phyloP scores from a whole-genome alignment of 1,140 invertebrate genomes.

The Trinorchestia longiramus region DNA sequence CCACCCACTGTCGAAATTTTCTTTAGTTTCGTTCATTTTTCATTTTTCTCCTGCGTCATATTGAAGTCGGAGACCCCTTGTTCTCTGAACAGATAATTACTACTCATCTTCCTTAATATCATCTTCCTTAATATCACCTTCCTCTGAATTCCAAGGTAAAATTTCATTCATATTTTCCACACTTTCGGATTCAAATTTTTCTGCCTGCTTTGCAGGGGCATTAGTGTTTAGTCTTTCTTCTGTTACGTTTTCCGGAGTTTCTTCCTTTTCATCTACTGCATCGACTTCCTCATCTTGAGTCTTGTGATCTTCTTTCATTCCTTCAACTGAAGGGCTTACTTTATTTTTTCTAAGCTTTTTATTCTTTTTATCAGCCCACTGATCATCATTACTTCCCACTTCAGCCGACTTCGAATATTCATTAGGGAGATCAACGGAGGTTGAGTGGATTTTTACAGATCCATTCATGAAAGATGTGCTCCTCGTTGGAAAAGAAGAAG shows the following conservation, averaged over 20 bases:
- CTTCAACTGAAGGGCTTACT: slow-evolving; percentile 60
- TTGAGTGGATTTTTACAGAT: neutral
- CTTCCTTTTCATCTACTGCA: slow-evolving; percentile 58
- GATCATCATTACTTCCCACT: slow-evolving; percentile 48
- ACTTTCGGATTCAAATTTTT: slow-evolving; percentile 61
- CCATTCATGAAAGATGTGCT: neutral
- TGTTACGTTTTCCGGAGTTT: slow-evolving; percentile 59
- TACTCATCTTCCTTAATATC: neutral
- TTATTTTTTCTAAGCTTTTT: slow-evolving; percentile 59
- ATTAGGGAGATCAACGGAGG: neutral
- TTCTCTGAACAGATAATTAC: neutral
- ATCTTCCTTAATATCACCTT: slow-evolving; percentile 62
- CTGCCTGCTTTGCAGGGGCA: slow-evolving; percentile 60
- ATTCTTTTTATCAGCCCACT: slow-evolving; percentile 63
- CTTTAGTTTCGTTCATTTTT: no score
- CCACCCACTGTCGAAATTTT: no score
- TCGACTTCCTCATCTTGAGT: slow-evolving; percentile 60
- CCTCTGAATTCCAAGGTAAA: slow-evolving; percentile 65
- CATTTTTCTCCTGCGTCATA: no score
- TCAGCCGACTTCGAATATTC: neutral
- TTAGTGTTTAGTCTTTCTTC: slow-evolving; percentile 62
- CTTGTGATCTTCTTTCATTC: neutral
- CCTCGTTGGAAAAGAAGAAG: neutral
- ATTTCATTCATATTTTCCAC: slow-evolving; percentile 66
- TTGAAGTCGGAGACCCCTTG: no score